These are phyloP conservation scores for Tapirus indicus DNA, from an alignment of 2,797 vertebrate species.

Conservation along the genomic window DNA sequence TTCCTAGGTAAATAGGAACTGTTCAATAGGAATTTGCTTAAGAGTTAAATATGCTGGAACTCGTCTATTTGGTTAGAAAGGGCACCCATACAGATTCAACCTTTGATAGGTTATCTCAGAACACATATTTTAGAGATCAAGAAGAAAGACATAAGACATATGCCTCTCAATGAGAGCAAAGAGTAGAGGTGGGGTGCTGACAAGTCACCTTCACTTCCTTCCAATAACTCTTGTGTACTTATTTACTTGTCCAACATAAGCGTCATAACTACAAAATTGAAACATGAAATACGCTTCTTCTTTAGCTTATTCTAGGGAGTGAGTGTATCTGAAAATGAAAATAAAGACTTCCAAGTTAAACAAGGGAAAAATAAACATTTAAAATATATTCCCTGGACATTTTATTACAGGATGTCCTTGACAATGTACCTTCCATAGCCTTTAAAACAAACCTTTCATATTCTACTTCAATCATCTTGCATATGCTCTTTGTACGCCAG, in stretches of 20 bases:
- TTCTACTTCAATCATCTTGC: conserved; percentile 17
- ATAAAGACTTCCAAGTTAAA: conserved; percentile 37
- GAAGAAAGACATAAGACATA: neutral
- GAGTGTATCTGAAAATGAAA: conserved; percentile 30
- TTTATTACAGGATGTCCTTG: conserved; percentile 26
- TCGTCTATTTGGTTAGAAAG: conserved; percentile 5
- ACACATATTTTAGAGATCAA: conserved; percentile 20
- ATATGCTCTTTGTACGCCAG: neutral
- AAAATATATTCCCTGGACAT: conserved; percentile 14
- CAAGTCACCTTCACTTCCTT: neutral
- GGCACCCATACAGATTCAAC: neutral
- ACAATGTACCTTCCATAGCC: neutral
- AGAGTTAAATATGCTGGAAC: conserved; percentile 33
- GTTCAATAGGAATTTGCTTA: conserved; percentile 22
- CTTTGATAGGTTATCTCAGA: neutral
- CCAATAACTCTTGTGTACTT: neutral
- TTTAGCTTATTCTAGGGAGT: conserved; percentile 13
- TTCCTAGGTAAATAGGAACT: conserved; percentile 42
- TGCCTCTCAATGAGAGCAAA: neutral
- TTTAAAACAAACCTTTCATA: conserved; percentile 15
- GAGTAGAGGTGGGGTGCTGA: neutral
- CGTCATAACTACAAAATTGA: conserved; percentile 5
- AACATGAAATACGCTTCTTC: conserved; percentile 17
- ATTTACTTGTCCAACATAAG: neutral
- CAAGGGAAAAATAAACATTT: conserved; percentile 30